Conservation (phyloP, 2,888 invertebrate genomes). For the Philonicus albiceps region DNA sequence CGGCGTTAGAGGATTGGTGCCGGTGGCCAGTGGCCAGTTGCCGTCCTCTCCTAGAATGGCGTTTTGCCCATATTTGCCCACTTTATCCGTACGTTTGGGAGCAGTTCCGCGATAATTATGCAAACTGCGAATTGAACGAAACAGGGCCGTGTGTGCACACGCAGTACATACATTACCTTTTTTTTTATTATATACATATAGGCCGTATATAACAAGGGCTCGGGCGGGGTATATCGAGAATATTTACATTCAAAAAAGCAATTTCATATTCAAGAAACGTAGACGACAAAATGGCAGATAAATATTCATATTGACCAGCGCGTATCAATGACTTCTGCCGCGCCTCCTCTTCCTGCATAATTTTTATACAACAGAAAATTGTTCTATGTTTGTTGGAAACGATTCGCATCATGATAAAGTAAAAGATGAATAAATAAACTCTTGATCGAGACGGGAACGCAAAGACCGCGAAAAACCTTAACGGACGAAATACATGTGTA, state of each 20-base stretch:
- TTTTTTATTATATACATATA: background rate
- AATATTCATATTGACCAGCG: constrained; percentile 47
- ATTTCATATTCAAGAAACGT: constrained; percentile 48
- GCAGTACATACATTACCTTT: background rate
- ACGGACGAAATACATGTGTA: constrained; percentile 13
- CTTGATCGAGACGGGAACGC: constrained; percentile 1
- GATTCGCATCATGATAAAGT: constrained; percentile 35
- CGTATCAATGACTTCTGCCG: constrained; percentile 24
- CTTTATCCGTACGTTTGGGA: background rate
- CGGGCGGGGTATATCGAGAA: background rate
- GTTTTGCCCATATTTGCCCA: background rate
- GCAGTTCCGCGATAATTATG: constrained; percentile 29
- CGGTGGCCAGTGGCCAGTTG: background rate
- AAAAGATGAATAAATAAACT: constrained; percentile 43
- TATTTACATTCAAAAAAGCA: background rate
- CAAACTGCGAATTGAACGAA: background rate
- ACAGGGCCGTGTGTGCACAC: background rate
- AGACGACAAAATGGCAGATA: constrained; percentile 48
- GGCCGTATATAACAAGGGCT: background rate
- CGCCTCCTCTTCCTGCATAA: constrained; percentile 6
- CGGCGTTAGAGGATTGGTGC: constrained; percentile 2
- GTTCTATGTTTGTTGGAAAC: constrained; percentile 11
- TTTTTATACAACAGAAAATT: constrained; percentile 9
- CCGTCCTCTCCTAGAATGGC: background rate
- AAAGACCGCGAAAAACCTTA: background rate